Evolutionary conservation across 2,797 vertebrate genomes (phyloP).

Genomic region (Philypnodon macrostomus): DNA sequence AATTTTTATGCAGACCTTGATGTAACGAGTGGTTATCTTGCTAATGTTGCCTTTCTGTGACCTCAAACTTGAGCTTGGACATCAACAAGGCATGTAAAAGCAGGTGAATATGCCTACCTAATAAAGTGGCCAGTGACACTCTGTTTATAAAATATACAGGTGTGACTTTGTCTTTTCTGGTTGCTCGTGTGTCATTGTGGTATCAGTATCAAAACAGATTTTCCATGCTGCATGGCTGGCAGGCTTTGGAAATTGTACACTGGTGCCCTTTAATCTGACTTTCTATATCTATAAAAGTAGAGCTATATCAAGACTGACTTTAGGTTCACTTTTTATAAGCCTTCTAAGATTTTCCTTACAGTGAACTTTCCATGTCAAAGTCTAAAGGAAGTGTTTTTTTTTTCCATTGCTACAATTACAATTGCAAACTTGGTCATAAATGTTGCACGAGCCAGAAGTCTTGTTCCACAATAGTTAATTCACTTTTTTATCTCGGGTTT

Average conservation of each 20-base stretch:
- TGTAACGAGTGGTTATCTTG: too few species aligned
- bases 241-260: constrained; percentile 36
- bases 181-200: constrained; percentile 32
- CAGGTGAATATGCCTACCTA: too few species aligned
- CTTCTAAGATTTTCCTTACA: constrained; percentile 21
- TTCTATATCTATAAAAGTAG: constrained; percentile 48
- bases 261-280: constrained; percentile 40
- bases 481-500: too few species aligned
- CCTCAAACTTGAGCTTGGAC: too few species aligned
- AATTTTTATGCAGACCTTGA: too few species aligned
- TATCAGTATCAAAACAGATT: constrained; percentile 47
- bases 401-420: constrained; percentile 12
- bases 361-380: constrained; percentile 13
- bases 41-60: too few species aligned
- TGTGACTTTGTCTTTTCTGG: constrained; percentile 39
- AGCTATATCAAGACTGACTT: constrained; percentile 44
- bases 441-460: constrained; percentile 5
- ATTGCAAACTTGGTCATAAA: constrained; percentile 9
- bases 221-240: constrained; percentile 36
- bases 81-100: neutral
- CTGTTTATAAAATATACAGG: constrained; percentile 52
- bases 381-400: neutral
- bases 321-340: constrained; percentile 18
- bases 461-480: constrained; percentile 23
- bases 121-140: too few species aligned